Evolutionary conservation across 2,797 vertebrate species (phyloP), one percentile per base, ranked within the genome.

Genomic region (Macroramphosus scolopax): DNA sequence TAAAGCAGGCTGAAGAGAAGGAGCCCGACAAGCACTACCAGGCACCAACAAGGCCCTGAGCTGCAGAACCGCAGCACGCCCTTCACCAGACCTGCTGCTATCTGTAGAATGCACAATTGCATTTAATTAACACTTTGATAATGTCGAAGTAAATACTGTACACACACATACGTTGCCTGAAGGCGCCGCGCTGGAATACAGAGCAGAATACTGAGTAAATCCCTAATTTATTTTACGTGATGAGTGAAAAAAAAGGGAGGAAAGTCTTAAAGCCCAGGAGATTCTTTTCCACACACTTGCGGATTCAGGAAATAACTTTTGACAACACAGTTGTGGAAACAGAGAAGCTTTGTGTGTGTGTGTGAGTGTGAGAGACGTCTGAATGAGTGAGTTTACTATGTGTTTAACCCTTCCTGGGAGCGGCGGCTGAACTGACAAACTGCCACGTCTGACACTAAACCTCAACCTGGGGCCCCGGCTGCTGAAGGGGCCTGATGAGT

Each of bases 371-470:
- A 25, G 8, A 51, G 28, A 10, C 62, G 9, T 44, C 25, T 38
- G 43, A 46, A 50, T 58, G 59, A 43, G 40, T 51, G 46, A 29
- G 39, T 38, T 5, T 36, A 45, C 60, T 42, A 28, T 36, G 39
- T 47, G 51, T 59, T 72, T 65, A 72, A 68, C 70, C 33, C 45
- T 63, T 9, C 6, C 38, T 57, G 39, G 42, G 50, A 73, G 46
- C 32, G 25, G 22, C 18, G 31, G 51, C 33, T 46, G 49, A 60
- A 25, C 29, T 71, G 78, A 80, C 57, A 63, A 75, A 68, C 56
- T 72, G 77, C 68, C 68, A 77, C 43, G 71, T 64, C 45, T 57
- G 63, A 85, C 72, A 73, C 53, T 77, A 67, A 78, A 75, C 64
- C 55, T 66, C 34, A 10, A 50, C 26, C 51, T 31, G 14, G 51